Evolutionary conservation across 2,888 invertebrate genomes (phyloP).

Genomic region (Hesperia comma): DNA sequence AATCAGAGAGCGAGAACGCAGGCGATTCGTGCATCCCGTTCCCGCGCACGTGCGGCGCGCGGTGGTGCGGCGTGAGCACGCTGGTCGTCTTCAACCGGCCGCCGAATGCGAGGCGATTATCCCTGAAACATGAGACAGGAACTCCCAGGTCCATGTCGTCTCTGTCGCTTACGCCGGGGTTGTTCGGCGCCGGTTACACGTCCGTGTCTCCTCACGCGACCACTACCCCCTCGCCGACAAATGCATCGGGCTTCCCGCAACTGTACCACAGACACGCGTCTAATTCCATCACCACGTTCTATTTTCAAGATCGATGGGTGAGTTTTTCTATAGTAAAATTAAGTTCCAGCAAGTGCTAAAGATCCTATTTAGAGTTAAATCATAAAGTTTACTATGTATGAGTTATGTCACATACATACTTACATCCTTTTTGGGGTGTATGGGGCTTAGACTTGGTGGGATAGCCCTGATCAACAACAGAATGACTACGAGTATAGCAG

Average conservation of each 20-base stretch:
- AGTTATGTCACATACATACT: too few species aligned
- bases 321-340: slow-evolving; percentile 49
- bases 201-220: slow-evolving; percentile 79
- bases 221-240: slow-evolving; percentile 80
- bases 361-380: too few species aligned
- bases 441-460: too few species aligned
- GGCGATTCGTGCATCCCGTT: slow-evolving; percentile 95
- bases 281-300: slow-evolving; percentile 89
- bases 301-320: slow-evolving; percentile 90
- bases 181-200: slow-evolving; percentile 66
- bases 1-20: slow-evolving; percentile 78
- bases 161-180: slow-evolving; percentile 65
- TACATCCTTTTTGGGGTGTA: too few species aligned
- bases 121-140: slow-evolving; percentile 76
- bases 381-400: too few species aligned
- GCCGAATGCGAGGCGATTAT: slow-evolving; percentile 86
- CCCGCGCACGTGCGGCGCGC: slow-evolving; percentile 96
- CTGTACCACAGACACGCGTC: slow-evolving; percentile 80
- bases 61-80: slow-evolving; percentile 94
- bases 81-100: slow-evolving; percentile 94
- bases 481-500: too few species aligned
- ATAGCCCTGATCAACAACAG: too few species aligned
- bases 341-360: too few species aligned
- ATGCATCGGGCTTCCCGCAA: slow-evolving; percentile 76
- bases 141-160: slow-evolving; percentile 87